Evolutionary conservation across 2,888 invertebrate genomes (phyloP).

Genomic region (Oligia fasciuncula): DNA sequence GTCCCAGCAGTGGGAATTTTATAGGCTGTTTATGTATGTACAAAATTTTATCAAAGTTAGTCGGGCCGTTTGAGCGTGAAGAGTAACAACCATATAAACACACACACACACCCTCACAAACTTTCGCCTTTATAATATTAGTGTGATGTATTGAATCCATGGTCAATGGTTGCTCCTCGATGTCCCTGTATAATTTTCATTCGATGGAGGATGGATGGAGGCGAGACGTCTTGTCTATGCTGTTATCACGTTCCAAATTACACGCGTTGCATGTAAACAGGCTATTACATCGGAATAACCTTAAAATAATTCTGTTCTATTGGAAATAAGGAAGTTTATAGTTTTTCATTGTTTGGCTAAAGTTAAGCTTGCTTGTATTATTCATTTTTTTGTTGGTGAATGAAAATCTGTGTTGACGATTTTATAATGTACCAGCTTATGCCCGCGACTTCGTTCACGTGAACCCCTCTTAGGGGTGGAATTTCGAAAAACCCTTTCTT

Average conservation of each 20-base stretch:
- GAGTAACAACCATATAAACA: too few species aligned
- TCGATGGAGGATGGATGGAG: slow-evolving; percentile 41
- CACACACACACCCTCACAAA: too few species aligned
- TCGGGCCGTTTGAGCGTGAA: too few species aligned
- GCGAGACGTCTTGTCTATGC: slow-evolving; percentile 33
- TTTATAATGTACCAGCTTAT: too few species aligned
- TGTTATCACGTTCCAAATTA: slow-evolving; percentile 63
- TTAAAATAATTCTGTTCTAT: slow-evolving; percentile 15
- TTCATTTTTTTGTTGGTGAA: background rate
- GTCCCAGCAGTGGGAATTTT: too few species aligned
- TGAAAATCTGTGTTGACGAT: background rate
- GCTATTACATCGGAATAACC: slow-evolving; percentile 29
- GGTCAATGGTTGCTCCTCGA: too few species aligned
- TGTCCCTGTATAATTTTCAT: slow-evolving; percentile 34
- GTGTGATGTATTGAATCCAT: background rate
- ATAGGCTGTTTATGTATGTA: too few species aligned
- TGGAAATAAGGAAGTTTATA: background rate
- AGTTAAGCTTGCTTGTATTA: background rate
- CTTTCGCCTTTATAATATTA: too few species aligned
- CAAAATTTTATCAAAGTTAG: too few species aligned
- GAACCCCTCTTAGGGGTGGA: too few species aligned
- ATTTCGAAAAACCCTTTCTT: too few species aligned
- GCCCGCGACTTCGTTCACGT: too few species aligned
- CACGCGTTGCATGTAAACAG: slow-evolving; percentile 66
- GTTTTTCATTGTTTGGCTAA: background rate